Evolutionary conservation across 2,888 invertebrate genomes (phyloP).

Genomic region (Eristalis tenax): DNA sequence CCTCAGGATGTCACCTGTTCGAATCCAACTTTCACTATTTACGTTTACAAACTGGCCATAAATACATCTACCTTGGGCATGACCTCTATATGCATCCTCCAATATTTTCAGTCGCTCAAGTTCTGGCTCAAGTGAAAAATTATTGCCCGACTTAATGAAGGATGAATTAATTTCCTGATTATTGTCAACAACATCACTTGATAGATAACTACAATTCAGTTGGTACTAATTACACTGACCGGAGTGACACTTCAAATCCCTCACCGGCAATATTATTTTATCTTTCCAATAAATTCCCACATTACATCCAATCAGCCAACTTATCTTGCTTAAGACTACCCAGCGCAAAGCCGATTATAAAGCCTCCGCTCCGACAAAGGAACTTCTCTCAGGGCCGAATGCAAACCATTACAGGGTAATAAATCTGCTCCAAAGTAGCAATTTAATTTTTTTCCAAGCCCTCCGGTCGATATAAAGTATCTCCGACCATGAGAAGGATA

Average conservation of each 20-base stretch:
- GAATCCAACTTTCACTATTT: too few species aligned
- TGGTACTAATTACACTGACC: constrained; percentile 20
- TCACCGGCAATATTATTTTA: constrained; percentile 36
- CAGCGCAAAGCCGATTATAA: constrained; percentile 45
- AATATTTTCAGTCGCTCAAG: too few species aligned
- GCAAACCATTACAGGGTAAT: constrained; percentile 51
- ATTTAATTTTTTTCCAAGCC: constrained; percentile 34
- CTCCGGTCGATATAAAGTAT: constrained; percentile 19
- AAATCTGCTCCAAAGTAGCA: constrained; percentile 61
- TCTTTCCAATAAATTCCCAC: constrained; percentile 59
- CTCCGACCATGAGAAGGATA: constrained; percentile 2
- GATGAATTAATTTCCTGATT: neutral
- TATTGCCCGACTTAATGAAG: too few species aligned
- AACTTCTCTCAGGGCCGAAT: constrained; percentile 32
- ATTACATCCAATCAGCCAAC: constrained; percentile 52
- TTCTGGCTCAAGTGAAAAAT: too few species aligned
- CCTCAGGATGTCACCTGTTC: too few species aligned
- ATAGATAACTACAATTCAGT: constrained; percentile 8
- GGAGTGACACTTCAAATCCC: neutral
- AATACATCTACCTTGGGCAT: too few species aligned
- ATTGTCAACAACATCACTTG: constrained; percentile 6
- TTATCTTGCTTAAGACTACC: constrained; percentile 54
- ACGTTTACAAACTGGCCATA: too few species aligned
- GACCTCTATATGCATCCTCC: too few species aligned
- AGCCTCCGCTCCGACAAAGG: constrained; percentile 17